Evolutionary conservation across 1,140 invertebrate genomes (phyloP), one percentile per base, ranked within the genome.

Genomic region (Palaemon carinicauda): DNA sequence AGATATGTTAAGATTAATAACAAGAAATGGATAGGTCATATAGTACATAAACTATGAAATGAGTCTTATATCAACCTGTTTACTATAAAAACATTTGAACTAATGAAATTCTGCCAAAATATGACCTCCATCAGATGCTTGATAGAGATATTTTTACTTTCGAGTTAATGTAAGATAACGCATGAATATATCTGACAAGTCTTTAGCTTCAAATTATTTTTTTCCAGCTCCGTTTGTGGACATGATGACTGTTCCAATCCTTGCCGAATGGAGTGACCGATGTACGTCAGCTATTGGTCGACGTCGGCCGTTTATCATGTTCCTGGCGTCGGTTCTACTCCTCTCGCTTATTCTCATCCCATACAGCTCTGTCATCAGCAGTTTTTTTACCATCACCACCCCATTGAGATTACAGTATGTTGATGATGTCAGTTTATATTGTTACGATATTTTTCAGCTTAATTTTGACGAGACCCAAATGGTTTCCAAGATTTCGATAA

Each of bases 301-400:
- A 27, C 81, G 93, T 71, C 89, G 92, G 27, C 93, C 93, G 21
- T 93, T 93, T 86, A 93, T 93, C 80, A 88, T 93, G 71, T 89
- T 84, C 4, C 80, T 93, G 60, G 80, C 88, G 14, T 31, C 69
- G 4, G 31, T 89, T 24, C 90, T 91, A 19, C 41, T 91, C 1
- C 27, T 92, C 15, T 88, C 92, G 21, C 88, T 93, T 27, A 54
- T 92, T 5, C 53, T 91, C 91, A 33, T 90, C 92, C 41, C 83
- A n/a, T 81, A 80, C 29, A 77, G 88, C 41, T 51, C 79, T 53
- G 78, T 81, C 81, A 87, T 92, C 31, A 65, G 80, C 21, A 91
- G 14, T 91, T 92, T 81, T 91, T 91, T 27, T 91, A 91, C 80
- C 91, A 91, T 17, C 90, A 91, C 69, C 88, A 90, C 75, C 80